These are phyloP conservation scores for Rhinolophus ferrumequinum DNA, from an alignment of 2,113 vertebrate genomes.

Conservation along the genomic window DNA sequence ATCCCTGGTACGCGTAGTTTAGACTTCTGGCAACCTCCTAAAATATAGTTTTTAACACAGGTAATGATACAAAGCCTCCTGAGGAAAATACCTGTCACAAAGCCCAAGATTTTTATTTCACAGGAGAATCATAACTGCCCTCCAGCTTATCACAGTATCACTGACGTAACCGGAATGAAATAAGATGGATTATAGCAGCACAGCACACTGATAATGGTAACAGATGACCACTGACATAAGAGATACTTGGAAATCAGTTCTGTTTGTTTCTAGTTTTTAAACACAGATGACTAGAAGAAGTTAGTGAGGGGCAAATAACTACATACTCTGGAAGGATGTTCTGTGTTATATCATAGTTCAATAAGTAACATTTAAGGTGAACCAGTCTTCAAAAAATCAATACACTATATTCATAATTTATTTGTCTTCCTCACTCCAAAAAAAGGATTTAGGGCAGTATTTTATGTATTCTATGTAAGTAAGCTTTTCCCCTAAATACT, in stretches of 20 bases:
- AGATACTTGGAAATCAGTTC: not conserved
- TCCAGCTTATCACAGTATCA: not conserved
- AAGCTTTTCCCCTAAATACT: not conserved
- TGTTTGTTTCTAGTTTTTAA: conserved; percentile 33
- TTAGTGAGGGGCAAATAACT: not conserved
- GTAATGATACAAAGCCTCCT: not conserved
- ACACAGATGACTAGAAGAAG: conserved; percentile 32
- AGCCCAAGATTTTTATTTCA: conserved; percentile 23
- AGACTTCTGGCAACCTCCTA: conserved; percentile 32
- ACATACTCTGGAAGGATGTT: not conserved
- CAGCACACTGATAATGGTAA: not conserved
- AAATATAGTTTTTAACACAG: not conserved
- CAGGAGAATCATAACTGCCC: not conserved
- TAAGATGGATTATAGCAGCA: not conserved
- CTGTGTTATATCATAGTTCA: not conserved
- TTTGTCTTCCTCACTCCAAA: conserved; percentile 1
- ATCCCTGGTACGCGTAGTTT: not conserved
- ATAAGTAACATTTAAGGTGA: not conserved
- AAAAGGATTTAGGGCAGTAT: not conserved
- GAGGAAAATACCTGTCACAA: conserved; percentile 16
- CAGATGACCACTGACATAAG: not conserved
- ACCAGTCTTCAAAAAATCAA: conserved; percentile 1
- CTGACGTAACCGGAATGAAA: not conserved
- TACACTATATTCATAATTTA: not conserved
- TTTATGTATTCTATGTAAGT: not conserved